A percentile compares a stretch with the other conserved stretches of the same genome.
Conservation (phyloP, 2,797 vertebrate genomes). For the Pampus argenteus region DNA sequence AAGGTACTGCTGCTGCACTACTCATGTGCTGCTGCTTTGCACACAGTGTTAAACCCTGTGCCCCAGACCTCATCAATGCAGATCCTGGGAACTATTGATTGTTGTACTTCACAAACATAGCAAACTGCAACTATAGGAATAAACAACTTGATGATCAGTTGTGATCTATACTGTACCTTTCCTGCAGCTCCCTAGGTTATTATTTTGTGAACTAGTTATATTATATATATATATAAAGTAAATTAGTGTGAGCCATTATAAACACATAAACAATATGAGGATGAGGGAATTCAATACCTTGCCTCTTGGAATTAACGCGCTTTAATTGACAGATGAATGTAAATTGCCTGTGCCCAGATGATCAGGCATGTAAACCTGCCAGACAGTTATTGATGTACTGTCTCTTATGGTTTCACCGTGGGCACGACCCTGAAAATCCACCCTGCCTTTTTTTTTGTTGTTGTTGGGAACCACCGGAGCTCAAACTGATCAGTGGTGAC, state of each 20-base stretch:
- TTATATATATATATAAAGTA: no score
- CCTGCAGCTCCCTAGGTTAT: background rate
- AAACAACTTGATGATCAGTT: background rate
- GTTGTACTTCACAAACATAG: slow-evolving; percentile 8
- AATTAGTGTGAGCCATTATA: background rate
- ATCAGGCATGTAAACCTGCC: slow-evolving; percentile 55
- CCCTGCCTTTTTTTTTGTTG: slow-evolving; percentile 42
- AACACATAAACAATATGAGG: background rate
- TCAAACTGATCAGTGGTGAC: slow-evolving; percentile 64
- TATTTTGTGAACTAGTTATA: background rate
- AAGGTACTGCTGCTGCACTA: no score
- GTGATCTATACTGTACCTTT: background rate
- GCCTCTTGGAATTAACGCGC: slow-evolving; percentile 30
- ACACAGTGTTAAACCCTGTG: background rate
- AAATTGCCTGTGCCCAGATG: slow-evolving; percentile 36
- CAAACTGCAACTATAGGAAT: background rate
- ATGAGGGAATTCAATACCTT: slow-evolving; percentile 10
- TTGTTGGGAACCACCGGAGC: slow-evolving; percentile 33
- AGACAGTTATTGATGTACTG: slow-evolving; percentile 70
- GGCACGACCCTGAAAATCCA: slow-evolving; percentile 49
- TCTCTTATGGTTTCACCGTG: slow-evolving; percentile 39
- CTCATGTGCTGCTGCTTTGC: background rate
- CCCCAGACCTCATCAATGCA: background rate
- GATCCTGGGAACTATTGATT: slow-evolving; percentile 20
- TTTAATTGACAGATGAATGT: slow-evolving; percentile 30